Evolutionary conservation across 2,888 invertebrate genomes (phyloP).

Genomic region (Halictus ligatus): DNA sequence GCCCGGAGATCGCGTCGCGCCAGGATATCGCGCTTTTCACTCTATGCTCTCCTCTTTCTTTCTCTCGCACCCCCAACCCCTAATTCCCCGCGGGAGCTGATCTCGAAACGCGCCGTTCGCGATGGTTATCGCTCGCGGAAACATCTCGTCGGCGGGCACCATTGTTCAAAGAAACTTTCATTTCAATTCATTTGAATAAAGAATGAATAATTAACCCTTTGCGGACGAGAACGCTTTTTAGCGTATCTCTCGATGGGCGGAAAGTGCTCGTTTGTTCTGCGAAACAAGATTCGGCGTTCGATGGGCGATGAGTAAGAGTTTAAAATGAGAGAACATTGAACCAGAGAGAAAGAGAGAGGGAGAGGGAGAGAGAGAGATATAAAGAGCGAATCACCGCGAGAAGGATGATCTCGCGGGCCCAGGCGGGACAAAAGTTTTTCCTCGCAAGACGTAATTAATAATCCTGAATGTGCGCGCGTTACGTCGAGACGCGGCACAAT

Average conservation of each 20-base stretch:
- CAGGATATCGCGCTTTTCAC: conserved; percentile 12
- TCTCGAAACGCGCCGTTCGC: conserved; percentile 48
- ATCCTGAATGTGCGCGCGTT: conserved; percentile 58
- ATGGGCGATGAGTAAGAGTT: neutral
- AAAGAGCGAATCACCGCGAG: neutral
- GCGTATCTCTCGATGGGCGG: neutral
- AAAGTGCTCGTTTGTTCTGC: neutral
- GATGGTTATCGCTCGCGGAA: conserved; percentile 39
- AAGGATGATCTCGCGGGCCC: conserved; percentile 11
- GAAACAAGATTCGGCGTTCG: neutral
- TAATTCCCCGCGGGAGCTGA: conserved; percentile 46
- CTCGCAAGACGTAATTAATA: conserved; percentile 69
- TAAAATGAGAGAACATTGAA: neutral
- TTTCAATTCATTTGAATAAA: conserved; percentile 2
- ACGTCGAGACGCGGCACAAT: conserved; percentile 47
- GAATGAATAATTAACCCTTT: neutral
- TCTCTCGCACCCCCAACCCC: neutral
- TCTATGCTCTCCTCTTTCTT: neutral
- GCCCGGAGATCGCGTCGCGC: conserved; percentile 46
- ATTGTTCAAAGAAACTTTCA: conserved; percentile 5
- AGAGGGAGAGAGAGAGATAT: too few species aligned
- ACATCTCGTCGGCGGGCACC: conserved; percentile 30
- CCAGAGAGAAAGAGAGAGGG: neutral
- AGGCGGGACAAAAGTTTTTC: conserved; percentile 62
- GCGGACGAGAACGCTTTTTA: neutral